Base-by-base conservation (phyloP, 1,140 invertebrate species). In the Aphaenogaster floridana region DNA sequence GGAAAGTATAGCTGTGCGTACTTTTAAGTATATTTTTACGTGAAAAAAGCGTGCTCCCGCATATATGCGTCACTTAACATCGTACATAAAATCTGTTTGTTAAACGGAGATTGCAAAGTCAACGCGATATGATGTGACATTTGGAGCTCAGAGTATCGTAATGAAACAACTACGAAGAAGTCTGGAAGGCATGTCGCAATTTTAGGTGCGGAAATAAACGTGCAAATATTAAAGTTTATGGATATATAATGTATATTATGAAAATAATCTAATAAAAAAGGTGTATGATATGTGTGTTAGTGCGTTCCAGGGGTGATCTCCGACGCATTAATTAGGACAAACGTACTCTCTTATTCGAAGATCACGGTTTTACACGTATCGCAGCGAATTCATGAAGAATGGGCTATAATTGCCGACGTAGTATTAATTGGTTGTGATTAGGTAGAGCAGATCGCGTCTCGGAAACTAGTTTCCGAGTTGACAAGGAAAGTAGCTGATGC, bases 351-450 rank as follows among this genome's bases (percentile, higher is more conserved):
- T 50, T 34, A 34, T 80, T 80, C 13, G n/a, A 80, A 54, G 34
- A 52, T 48, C 17, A 78, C 21, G 13, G 17, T 80, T 80, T 68
- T 17, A 28, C n/a, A 63, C 45, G n/a, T 69, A 80, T 80, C 54
- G 11, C 39, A 72, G 79, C 42, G 13, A 76, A 61, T 74, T 76
- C n/a, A 36, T 21, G 80, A 13, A n/a, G 36, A 28, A 88, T 54
- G 34, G 83, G 78, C 87, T 92, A 76, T 80, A 83, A 80, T 90
- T 50, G 84, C 64, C 71, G 78, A 48, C 28, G 71, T 90, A 92
- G 91, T 92, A 92, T 92, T 91, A 91, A 91, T 85, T 78, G 89
- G 90, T 92, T 91, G 92, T 92, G 91, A 92, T 87, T 87, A 90
- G 57, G 54, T 87, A 90, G 61, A 48, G 17, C 74, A 84, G 50